Evolutionary conservation across 2,113 vertebrate genomes (phyloP), one percentile per base, ranked within the genome.

Genomic region (Irena cyanogastra): DNA sequence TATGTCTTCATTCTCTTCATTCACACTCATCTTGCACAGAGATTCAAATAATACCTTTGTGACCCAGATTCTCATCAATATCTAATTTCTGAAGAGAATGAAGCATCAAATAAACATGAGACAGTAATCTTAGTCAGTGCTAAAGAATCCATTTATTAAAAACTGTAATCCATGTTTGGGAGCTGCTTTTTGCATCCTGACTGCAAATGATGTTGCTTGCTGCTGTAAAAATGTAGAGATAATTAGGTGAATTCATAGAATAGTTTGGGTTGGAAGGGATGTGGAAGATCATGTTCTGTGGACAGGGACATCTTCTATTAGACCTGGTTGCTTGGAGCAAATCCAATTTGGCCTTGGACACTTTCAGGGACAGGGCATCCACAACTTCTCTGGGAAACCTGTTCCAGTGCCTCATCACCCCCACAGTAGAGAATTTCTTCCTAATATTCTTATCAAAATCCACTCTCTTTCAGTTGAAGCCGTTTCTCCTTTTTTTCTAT

Each of bases 141-240:
- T 93, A 59, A 96, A 77, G 37, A 77, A 93, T 77, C 47, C 39
- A 39, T 83, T 92, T 88, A 91, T 93, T 94, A 83, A 94, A 91
- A 84, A 47, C 45, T 63, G 15, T 71, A 76, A 66, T 65, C 42
- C 11, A 8, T 92, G 66, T 88, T 63, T 93, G 70, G 78, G 63
- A 83, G 47, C 35, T 86, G 54, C 15, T 90, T 81, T 85, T 92
- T 59, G 50, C 33, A 66, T 81, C 68, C 33, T 80, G 66, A n/a
- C 24, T 74, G 45, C 47, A 63, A 86, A 33, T 83, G 7, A 35
- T 89, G 39, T 16, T 31, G 21, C 23, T 80, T 80, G 39, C 35
- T 74, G 27, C 41, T 87, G 44, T 75, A 59, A 78, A 87, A 89
- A 77, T 45, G 35, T 1, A 30, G 16, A 54, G 45, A 22, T n/a